These are phyloP conservation scores for Sclerurus mexicanus DNA, from an alignment of 2,113 vertebrate species.

Conservation along the genomic window DNA sequence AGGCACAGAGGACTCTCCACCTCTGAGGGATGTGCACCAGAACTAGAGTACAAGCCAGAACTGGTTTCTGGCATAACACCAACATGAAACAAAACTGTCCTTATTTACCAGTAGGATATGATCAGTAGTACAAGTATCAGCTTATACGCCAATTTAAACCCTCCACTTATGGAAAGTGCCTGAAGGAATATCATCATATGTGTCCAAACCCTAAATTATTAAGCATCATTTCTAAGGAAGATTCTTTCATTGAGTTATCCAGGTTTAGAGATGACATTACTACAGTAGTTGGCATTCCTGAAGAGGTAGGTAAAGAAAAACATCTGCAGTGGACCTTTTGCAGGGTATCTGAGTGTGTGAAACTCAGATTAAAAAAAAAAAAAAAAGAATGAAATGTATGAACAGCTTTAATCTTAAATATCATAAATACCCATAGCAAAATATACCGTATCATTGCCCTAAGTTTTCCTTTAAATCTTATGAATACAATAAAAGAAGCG, in stretches of 20 bases:
- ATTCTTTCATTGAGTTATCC: background rate
- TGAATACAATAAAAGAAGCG: background rate
- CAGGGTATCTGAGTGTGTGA: background rate
- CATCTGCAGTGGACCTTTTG: background rate
- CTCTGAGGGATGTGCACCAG: background rate
- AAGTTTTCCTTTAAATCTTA: background rate
- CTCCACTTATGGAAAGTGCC: background rate
- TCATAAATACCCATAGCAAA: background rate
- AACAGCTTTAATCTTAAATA: background rate
- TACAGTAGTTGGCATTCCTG: background rate
- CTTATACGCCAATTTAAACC: background rate
- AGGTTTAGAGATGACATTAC: background rate
- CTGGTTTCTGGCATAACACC: background rate
- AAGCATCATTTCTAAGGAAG: background rate
- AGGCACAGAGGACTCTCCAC: background rate
- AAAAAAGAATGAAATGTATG: background rate
- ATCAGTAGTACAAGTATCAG: background rate
- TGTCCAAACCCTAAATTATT: background rate
- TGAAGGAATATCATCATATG: background rate
- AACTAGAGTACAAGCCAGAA: rapidly evolving
- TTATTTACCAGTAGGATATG: background rate
- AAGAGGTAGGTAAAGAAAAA: background rate
- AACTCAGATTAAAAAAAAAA: background rate
- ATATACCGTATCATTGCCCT: background rate
- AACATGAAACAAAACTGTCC: background rate